Evolutionary conservation across 2,888 invertebrate genomes (phyloP).

Genomic region (Eupelmus urozonus): DNA sequence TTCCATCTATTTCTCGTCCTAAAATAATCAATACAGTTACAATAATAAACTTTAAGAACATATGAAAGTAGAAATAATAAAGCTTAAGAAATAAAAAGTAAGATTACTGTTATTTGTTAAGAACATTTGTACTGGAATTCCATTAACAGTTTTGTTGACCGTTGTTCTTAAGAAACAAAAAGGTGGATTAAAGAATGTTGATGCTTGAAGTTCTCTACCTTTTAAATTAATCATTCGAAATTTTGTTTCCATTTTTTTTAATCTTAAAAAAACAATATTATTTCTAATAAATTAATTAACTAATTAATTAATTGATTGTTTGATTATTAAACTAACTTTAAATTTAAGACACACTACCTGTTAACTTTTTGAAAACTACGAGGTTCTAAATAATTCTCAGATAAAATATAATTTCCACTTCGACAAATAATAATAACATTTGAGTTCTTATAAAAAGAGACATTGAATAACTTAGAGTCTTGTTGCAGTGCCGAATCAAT

Average conservation of each 20-base stretch:
- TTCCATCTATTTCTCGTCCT: slow-evolving; percentile 70
- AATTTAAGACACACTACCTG: slow-evolving; percentile 7
- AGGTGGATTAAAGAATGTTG: slow-evolving; percentile 68
- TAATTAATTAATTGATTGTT: no score
- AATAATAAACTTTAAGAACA: no score
- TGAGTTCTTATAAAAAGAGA: slow-evolving; percentile 21
- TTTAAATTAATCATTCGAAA: slow-evolving; percentile 61
- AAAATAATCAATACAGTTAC: slow-evolving; percentile 30
- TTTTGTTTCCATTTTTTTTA: neutral
- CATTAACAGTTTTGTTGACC: slow-evolving; percentile 65
- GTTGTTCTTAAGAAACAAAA: slow-evolving; percentile 66
- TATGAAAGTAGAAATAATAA: no score
- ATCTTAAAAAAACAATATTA: slow-evolving; percentile 2
- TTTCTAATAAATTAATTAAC: neutral
- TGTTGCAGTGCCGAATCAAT: neutral
- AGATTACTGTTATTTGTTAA: slow-evolving; percentile 63
- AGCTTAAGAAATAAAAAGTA: no score
- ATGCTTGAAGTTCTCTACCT: slow-evolving; percentile 66
- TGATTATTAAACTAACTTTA: no score
- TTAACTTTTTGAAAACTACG: slow-evolving; percentile 10
- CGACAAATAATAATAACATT: neutral
- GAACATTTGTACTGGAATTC: slow-evolving; percentile 64
- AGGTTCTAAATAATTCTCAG: slow-evolving; percentile 21
- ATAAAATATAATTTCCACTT: slow-evolving; percentile 20
- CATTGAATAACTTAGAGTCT: slow-evolving; percentile 15